Evolutionary conservation across 2,888 invertebrate genomes (phyloP), one percentile per base, ranked within the genome.

Genomic region (Meteorus cinctellus): DNA sequence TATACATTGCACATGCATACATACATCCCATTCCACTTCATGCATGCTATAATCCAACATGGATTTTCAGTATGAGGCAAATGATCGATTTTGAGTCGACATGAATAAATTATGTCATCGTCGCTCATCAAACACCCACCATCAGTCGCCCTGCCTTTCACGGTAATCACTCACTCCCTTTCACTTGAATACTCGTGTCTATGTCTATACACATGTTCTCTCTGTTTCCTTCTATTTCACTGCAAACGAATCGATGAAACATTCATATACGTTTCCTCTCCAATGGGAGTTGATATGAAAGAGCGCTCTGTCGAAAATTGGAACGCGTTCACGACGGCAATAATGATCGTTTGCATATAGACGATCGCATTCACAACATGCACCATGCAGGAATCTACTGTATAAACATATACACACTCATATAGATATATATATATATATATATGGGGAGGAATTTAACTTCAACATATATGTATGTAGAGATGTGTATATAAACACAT

Each of bases 91-190:
- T 69, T 78, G 76, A 75, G 72, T 76, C 75, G 76, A 78, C 79
- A 81, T 80, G 79, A 79, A 81, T 79, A 81, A 81, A 81, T 81
- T 79, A 81, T 81, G 80, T 79, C 81, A 81, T 81, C 81, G 80
- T 75, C 77, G 45, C 36, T 75, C 78, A 78, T 81, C 81, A 80
- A 72, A 55, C 55, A 79, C 80, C 81, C 80, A 75, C 81, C 79
- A 80, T 79, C 80, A 81, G 77, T 75, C 77, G 65, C 75, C 70
- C 76, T 63, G 76, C 65, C 81, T 78, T 81, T 70, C 69, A 74
- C 73, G 77, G 79, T 79, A 80, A 81, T 80, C 80, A 81, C 81
- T 79, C 78, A 73, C 75, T 79, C 79, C 14, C 31, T 62, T 29
- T 62, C 31, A 29, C 62, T 55, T 55, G 19, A 55, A 5, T 24